phyloP scores from a whole-genome alignment of 2,113 vertebrate genomes.

The Calyptomena viridis region DNA sequence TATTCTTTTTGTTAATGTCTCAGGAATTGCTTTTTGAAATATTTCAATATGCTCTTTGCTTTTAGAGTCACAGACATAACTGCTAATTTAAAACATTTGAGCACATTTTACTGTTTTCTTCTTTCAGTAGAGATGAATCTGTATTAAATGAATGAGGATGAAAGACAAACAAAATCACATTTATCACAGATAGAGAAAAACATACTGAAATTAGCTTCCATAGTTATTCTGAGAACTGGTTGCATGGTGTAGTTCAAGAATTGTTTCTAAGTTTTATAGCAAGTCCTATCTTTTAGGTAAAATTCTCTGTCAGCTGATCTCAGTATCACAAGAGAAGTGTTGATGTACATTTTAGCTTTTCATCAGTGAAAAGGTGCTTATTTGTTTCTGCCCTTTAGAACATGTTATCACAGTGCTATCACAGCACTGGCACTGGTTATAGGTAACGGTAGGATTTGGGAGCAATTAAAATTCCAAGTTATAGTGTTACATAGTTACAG shows the following conservation, averaged over 20 bases:
- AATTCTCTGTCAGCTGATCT: background rate
- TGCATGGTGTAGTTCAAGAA: background rate
- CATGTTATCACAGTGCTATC: constrained; percentile 9
- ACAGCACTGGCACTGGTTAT: background rate
- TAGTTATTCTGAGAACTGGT: background rate
- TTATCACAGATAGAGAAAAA: background rate
- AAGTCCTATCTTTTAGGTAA: background rate
- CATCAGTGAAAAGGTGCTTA: constrained; percentile 1
- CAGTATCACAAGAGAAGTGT: background rate
- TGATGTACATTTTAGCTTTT: constrained; percentile 31
- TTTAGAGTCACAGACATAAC: background rate
- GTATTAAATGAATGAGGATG: background rate
- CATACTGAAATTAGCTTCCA: background rate
- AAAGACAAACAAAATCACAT: constrained; percentile 10
- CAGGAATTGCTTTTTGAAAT: background rate
- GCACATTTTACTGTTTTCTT: background rate
- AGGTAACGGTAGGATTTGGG: background rate
- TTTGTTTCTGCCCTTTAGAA: constrained; percentile 28
- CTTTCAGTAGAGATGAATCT: background rate
- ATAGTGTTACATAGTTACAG: constrained; percentile 36
- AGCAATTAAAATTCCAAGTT: constrained; percentile 51
- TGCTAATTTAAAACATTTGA: background rate
- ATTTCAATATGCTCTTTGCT: background rate
- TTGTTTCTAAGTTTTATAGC: background rate
- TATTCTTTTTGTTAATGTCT: background rate